Conservation (phyloP, 2,797 vertebrate species). For the Jordanella pulchra region DNA sequence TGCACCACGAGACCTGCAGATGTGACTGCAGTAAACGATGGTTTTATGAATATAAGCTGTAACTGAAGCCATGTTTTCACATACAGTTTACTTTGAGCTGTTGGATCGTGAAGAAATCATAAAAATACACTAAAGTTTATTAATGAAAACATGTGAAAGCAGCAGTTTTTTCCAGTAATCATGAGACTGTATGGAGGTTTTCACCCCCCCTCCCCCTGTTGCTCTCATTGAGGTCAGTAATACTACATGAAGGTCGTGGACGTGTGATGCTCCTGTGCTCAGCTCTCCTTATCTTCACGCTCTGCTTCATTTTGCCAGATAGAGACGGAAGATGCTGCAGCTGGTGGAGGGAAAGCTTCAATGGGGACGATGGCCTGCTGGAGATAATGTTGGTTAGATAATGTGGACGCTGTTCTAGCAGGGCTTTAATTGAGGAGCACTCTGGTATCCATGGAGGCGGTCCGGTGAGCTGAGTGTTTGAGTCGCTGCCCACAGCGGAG, state of each 20-base stretch:
- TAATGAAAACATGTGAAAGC: not conserved
- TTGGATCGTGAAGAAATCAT: too few relatives aligned
- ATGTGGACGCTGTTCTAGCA: slow-evolving; percentile 30
- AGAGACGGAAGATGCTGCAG: slow-evolving; percentile 4
- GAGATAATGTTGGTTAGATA: slow-evolving; percentile 43
- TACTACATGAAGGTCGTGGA: slow-evolving; percentile 49
- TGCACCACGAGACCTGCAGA: too few relatives aligned
- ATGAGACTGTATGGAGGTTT: not conserved
- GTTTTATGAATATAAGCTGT: too few relatives aligned
- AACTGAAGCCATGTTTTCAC: too few relatives aligned
- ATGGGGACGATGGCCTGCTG: slow-evolving; percentile 16
- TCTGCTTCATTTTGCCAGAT: slow-evolving; percentile 10
- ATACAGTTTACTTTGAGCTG: too few relatives aligned
- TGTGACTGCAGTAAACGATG: too few relatives aligned
- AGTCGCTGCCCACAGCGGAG: slow-evolving; percentile 42
- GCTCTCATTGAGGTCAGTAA: slow-evolving; percentile 18
- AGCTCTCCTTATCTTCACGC: slow-evolving; percentile 27
- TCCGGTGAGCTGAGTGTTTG: slow-evolving; percentile 44
- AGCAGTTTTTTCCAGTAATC: not conserved
- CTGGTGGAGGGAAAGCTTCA: slow-evolving; percentile 27
- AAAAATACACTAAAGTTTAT: not conserved
- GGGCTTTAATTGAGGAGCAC: slow-evolving; percentile 43
- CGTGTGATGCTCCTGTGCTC: slow-evolving; percentile 29
- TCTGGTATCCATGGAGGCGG: slow-evolving; percentile 68
- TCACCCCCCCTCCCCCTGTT: not conserved